Evolutionary conservation across 2,113 vertebrate species (phyloP), one percentile per base, ranked within the genome.

Genomic region (Dipodomys merriami): DNA sequence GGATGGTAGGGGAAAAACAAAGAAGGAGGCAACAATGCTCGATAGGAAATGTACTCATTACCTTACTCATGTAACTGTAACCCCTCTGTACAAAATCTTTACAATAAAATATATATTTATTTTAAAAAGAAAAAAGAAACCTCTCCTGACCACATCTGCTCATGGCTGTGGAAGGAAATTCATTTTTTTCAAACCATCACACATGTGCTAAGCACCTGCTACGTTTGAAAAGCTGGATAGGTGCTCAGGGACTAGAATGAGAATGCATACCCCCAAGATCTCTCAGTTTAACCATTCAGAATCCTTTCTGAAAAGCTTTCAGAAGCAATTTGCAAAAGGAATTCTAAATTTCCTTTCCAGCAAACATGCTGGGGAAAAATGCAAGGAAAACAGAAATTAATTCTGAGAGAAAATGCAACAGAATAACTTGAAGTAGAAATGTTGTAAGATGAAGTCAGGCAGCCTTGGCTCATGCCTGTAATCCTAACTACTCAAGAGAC

Each of bases 101-200:
- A 49, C 49, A 49, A 49, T 49, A 49, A 49, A 9, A 49, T 49
- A 2, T 62, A 60, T 60, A 2, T 72, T 83, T 23, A 71, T 33
- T 92, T 60, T 83, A 86, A 84, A 39, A 57, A 83, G 23, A 90
- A 39, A 44, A 57, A 92, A 80, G 23, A 94, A 27, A 71, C 53
- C 25, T 30, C 62, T 83, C 39, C 67, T 88, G 80, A 68, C 35
- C 83, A 65, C 60, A 81, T 76, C 25, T 73, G 27, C 46, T 77
- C 22, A 29, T n/a, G 46, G 46, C 30, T 83, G 65, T 18, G 35
- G 86, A 96, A 84, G 64, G 35, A 60, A 76, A 80, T 27, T 30
- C 35, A 60, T 71, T 74, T 76, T 82, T 67, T 44, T 65, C 39
- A n/a, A 85, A 62, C 81, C 25, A 92, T 88, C 16, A 74, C 23